Evolutionary conservation across 2,888 invertebrate genomes (phyloP).

Genomic region (Aradus depressus): DNA sequence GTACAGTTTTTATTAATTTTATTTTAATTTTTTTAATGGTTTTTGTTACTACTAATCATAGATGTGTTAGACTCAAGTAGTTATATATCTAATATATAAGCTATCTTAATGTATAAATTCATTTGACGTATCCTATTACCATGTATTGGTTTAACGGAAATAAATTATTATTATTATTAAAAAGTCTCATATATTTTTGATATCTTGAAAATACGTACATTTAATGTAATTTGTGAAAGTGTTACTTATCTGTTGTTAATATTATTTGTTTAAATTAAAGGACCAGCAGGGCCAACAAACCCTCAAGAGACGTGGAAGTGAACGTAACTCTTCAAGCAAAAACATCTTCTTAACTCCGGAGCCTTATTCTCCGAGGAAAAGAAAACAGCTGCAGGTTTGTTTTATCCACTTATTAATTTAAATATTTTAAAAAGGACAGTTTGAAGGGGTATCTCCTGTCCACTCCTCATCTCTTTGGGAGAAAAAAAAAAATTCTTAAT

Average conservation of each 20-base stretch:
- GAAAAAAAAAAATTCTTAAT: too few species aligned
- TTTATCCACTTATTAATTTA: not conserved
- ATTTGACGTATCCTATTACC: not conserved
- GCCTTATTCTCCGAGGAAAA: constrained; percentile 22
- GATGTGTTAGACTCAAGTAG: too few species aligned
- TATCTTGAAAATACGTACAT: not conserved
- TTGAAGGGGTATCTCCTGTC: too few species aligned
- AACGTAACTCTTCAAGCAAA: constrained; percentile 47
- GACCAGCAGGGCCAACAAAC: constrained; percentile 49
- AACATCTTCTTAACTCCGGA: constrained; percentile 37
- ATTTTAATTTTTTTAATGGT: too few species aligned
- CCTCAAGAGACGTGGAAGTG: constrained; percentile 51
- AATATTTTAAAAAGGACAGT: not conserved
- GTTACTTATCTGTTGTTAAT: not conserved
- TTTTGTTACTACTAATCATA: too few species aligned
- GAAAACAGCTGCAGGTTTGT: constrained; percentile 23
- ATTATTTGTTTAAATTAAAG: constrained; percentile 27
- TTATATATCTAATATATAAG: too few species aligned
- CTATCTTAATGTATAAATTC: too few species aligned
- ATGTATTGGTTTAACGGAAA: not conserved
- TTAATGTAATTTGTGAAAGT: not conserved
- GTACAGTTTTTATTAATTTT: too few species aligned
- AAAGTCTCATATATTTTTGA: not conserved
- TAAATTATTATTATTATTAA: not conserved
- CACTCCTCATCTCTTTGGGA: too few species aligned